Base-by-base conservation (phyloP, 2,113 vertebrate genomes). In the Morone saxatilis region DNA sequence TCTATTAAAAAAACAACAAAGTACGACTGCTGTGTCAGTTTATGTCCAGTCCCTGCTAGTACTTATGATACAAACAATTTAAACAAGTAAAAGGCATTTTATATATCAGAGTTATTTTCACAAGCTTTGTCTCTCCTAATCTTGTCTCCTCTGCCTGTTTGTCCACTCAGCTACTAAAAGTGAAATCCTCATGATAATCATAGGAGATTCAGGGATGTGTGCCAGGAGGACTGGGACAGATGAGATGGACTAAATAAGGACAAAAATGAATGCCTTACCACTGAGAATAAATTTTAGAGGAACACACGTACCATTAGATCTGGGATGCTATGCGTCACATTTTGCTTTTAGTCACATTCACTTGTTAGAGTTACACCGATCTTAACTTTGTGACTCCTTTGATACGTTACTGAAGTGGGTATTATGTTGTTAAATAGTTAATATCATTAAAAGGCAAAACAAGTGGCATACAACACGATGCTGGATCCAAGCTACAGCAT, bases 211-310 rank as follows among this genome's bases (percentile, higher is more conserved):
- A 71, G 45, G 50, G 85, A 87, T 87, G 59, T 90, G 77, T 90
- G 86, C 80, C 82, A 87, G 79, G 79, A 85, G 79, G 68, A 60
- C 80, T 84, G 90, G 85, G 86, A 81, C 67, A 43, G 19, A 9
- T 41, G 20, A 75, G 31, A 20, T 25, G 62, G 14, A 66, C 81
- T 83, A 81, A 79, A 87, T 86, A 77, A 82, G 51, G 71, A 84
- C 74, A 83, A 50, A 84, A 74, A 88, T 66, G 0, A 81, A 67
- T 60, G 67, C 51, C 72, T 71, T 53, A 57, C 68, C 85, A 45
- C 41, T 40, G 66, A 85, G 73, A 63, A 69, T 74, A 61, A 0
- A 22, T 65, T 76, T 78, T 41, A 81, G 36, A 70, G 61, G 61
- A 71, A 69, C 47, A 76, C 60, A 40, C 63, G 6, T 36, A 9